Evolutionary conservation across 1,140 invertebrate genomes (phyloP).

Genomic region (Telenomus remus): DNA sequence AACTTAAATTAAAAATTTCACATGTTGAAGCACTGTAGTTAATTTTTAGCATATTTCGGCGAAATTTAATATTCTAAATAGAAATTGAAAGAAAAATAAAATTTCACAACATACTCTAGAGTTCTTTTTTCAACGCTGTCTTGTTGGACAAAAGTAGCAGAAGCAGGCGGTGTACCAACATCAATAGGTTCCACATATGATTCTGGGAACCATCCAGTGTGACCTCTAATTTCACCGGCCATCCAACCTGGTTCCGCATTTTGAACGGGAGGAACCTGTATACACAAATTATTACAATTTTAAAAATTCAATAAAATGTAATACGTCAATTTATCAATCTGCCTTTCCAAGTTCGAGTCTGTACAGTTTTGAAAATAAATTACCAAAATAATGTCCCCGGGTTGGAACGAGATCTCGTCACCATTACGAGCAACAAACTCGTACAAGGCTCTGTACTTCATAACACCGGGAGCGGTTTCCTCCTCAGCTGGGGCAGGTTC

Average conservation of each 20-base stretch:
- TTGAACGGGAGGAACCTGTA: constrained; percentile 86
- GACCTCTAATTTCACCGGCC: constrained; percentile 90
- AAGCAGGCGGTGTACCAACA: constrained; percentile 48
- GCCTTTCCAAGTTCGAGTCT: too few species aligned
- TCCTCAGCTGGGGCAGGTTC: constrained; percentile 58
- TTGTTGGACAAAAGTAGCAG: constrained; percentile 67
- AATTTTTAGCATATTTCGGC: too few species aligned
- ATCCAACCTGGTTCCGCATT: constrained; percentile 98
- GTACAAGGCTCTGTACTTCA: constrained; percentile 92
- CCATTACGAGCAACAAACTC: constrained; percentile 94
- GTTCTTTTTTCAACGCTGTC: constrained; percentile 74
- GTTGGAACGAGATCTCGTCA: constrained; percentile 96
- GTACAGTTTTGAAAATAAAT: too few species aligned
- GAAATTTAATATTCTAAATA: too few species aligned
- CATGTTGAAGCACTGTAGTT: too few species aligned
- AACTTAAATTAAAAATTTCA: too few species aligned
- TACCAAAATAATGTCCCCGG: constrained; percentile 94
- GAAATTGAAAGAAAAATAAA: not conserved
- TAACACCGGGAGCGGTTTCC: constrained; percentile 74
- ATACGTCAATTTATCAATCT: too few species aligned
- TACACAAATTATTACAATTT: constrained; percentile 49
- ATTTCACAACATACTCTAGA: constrained; percentile 71
- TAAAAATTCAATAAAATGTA: not conserved
- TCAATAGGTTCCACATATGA: constrained; percentile 94
- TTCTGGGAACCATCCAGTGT: constrained; percentile 98